Percentiles rank a stretch among this genome's conserved stretches.
Conservation (phyloP, 2,113 vertebrate species). For the Argyrosomus japonicus region DNA sequence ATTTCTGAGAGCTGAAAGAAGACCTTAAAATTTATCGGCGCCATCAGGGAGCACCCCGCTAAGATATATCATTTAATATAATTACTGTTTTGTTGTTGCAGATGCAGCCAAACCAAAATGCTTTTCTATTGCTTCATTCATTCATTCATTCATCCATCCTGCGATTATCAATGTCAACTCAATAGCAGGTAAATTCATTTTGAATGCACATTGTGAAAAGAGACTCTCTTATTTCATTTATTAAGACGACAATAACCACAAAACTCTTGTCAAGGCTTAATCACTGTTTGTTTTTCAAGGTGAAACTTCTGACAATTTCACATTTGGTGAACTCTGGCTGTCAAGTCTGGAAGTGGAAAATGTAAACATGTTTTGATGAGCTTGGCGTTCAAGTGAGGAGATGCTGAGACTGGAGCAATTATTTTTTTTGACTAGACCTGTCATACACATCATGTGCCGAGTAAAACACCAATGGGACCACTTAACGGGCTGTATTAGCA, state of each 20-base stretch:
- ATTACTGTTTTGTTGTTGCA: conserved; percentile 51
- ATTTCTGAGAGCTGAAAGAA: conserved; percentile 14
- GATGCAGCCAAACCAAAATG: conserved; percentile 20
- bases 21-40: conserved; percentile 13
- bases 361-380: conserved; percentile 24
- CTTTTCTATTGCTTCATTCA: conserved; percentile 8
- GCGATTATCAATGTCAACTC: conserved; percentile 11
- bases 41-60: conserved; percentile 17
- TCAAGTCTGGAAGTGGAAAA: background rate
- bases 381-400: conserved; percentile 7
- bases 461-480: conserved; percentile 38
- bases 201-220: background rate
- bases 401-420: conserved; percentile 23
- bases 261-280: background rate
- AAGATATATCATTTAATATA: conserved; percentile 25
- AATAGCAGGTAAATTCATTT: background rate
- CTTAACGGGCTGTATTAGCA: conserved; percentile 31
- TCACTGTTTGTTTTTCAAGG: background rate
- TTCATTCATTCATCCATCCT: background rate
- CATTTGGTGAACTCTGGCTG: background rate
- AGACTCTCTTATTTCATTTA: background rate
- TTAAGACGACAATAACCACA: background rate
- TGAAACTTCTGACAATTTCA: background rate
- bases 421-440: conserved; percentile 25
- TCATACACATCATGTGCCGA: conserved; percentile 16